phyloP scores from a whole-genome alignment of 1,140 invertebrate species.

The Polypedilum vanderplanki region DNA sequence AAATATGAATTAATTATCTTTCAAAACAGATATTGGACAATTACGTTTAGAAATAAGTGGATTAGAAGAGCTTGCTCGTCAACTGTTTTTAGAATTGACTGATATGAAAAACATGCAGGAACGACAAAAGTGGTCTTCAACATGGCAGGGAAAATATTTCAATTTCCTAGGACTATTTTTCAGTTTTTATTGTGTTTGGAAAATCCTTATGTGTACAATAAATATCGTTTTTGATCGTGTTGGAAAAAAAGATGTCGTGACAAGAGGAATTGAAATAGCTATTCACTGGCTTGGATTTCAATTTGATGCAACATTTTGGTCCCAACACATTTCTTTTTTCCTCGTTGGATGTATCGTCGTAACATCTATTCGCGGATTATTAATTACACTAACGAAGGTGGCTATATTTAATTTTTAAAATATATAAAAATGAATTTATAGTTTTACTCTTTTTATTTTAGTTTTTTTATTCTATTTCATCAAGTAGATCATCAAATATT shows the following conservation, averaged over 20 bases:
- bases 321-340: slow-evolving; percentile 96
- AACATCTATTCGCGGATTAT: slow-evolving; percentile 91
- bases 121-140: slow-evolving; percentile 89
- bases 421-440: neutral
- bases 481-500: slow-evolving; percentile 96
- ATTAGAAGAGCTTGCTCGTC: slow-evolving; percentile 85
- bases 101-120: slow-evolving; percentile 91
- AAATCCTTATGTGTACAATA: slow-evolving; percentile 97
- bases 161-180: slow-evolving; percentile 99
- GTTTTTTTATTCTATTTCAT: slow-evolving; percentile 99
- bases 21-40: slow-evolving; percentile 64
- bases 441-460: slow-evolving; percentile 47
- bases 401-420: slow-evolving; percentile 34
- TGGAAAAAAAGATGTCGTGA: slow-evolving; percentile 97
- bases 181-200: slow-evolving; percentile 97
- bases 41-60: slow-evolving; percentile 79
- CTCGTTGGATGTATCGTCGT: slow-evolving; percentile 96
- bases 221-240: slow-evolving; percentile 99
- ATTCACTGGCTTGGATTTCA: slow-evolving; percentile 95
- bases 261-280: slow-evolving; percentile 91
- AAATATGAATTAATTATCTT: slow-evolving; percentile 27
- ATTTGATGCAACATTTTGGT: slow-evolving; percentile 98
- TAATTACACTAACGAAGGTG: slow-evolving; percentile 97
- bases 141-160: slow-evolving; percentile 97
- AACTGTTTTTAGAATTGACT: slow-evolving; percentile 92